These are phyloP conservation scores for Lycopodina hypogea DNA, from an alignment of 37 sponge, comb jelly and placozoan species.

Conservation along the genomic window DNA sequence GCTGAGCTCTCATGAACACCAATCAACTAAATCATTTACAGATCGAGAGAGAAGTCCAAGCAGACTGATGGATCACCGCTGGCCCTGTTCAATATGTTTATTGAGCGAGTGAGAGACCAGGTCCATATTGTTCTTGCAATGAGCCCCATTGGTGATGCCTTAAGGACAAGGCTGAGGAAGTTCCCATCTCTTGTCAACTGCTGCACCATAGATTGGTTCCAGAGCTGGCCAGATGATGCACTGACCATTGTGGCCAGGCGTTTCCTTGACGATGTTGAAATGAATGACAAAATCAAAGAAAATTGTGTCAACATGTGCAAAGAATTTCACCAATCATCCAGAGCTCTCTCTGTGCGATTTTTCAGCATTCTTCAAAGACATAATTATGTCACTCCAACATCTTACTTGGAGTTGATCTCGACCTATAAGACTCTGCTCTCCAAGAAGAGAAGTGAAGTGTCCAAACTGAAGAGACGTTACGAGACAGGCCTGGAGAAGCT, in stretches of 20 bases:
- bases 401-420: constrained; percentile 95
- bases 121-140: constrained; percentile 96
- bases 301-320: constrained; percentile 94
- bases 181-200: constrained; percentile 99
- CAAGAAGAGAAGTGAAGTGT: constrained; percentile 91
- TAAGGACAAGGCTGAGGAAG: constrained; percentile 86
- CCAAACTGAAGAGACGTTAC: constrained; percentile 86
- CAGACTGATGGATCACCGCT: constrained; percentile 98
- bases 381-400: constrained; percentile 98
- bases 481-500: constrained; percentile 95
- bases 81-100: constrained; percentile 93
- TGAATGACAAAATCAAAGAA: constrained; percentile 62
- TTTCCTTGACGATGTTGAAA: constrained; percentile 93
- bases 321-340: constrained; percentile 87
- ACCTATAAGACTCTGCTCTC: constrained; percentile 93
- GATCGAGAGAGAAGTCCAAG: constrained; percentile 82
- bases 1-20: too few species aligned
- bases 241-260: constrained; percentile 91
- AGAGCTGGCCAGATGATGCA: constrained; percentile 99
- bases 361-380: constrained; percentile 76
- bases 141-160: constrained; percentile 98
- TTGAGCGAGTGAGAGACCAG: constrained; percentile 92
- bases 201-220: constrained; percentile 99
- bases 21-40: constrained; percentile 13
- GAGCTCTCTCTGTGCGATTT: constrained; percentile 74